Conservation (phyloP, 35 echinoderm and acorn worm genomes). For the Eucidaris tribuloides region DNA sequence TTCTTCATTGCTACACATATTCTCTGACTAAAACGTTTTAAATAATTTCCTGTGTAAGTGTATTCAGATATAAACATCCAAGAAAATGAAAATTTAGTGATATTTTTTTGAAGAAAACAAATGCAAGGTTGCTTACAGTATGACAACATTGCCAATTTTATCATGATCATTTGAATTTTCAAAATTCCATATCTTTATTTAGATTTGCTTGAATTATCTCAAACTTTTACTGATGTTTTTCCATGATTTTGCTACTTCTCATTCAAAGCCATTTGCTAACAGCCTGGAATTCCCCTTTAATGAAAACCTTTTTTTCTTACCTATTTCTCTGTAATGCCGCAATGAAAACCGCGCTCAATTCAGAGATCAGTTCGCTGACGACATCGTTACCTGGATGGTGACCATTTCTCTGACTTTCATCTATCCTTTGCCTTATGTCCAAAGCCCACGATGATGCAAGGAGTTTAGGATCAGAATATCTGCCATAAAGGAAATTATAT, state of each 20-base stretch:
- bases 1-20: too few species aligned
- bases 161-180: not conserved
- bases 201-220: not conserved
- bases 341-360: conserved; percentile 72
- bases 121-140: not conserved
- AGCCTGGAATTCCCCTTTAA: not conserved
- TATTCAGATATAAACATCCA: too few species aligned
- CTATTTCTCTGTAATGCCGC: conserved; percentile 82
- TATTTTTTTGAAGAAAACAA: too few species aligned
- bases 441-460: conserved; percentile 10
- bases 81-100: too few species aligned
- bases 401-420: not conserved
- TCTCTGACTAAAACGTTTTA: too few species aligned
- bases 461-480: conserved; percentile 3
- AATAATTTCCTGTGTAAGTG: too few species aligned
- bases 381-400: not conserved
- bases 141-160: not conserved
- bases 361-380: conserved; percentile 38
- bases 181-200: not conserved
- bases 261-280: not conserved
- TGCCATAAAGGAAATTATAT: not conserved
- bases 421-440: not conserved
- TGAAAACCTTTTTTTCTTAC: conserved; percentile 13
- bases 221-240: not conserved
- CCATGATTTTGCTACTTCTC: not conserved